Evolutionary conservation across 2,888 invertebrate genomes (phyloP), one percentile per base, ranked within the genome.

Genomic region (Hydriomena furcata): DNA sequence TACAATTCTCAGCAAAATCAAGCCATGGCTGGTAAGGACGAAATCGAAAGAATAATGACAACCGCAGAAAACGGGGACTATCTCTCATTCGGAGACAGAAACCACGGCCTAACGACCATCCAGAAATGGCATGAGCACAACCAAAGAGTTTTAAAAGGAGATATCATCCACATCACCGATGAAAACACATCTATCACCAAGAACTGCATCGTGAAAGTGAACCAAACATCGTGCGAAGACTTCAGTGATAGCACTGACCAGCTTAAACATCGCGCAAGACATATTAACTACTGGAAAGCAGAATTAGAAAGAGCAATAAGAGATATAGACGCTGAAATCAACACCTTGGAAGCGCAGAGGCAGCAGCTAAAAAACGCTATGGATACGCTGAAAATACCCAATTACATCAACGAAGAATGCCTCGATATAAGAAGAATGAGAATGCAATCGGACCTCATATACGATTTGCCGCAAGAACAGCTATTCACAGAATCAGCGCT

Each of bases 391-490:
- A 89, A 79, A 38, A 80, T 75, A 49, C 87, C 82, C 0, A 75
- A 83, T 45, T 78, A 76, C 38, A 82, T 89, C 61, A 93, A 92
- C 0, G 93, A 93, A 5, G 95, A 96, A 76, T 95, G 95, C 63
- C 73, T 96, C 7, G 93, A 94, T 41, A 76, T 94, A 20, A 89
- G 96, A 61, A 86, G 93, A 0, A 91, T 92, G 6, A 91, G 96
- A 38, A 91, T 95, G 63, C 95, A 95, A 63, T 92, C 94, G 0
- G 96, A 96, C 75, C 77, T 95, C 1, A 93, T 95, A 0, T 92
- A 94, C 28, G 96, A 96, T 66, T 91, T 92, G 41, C 94, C 95
- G 0, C 95, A 96, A 79, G 94, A 95, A 60, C 94, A 95, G 63
- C 75, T 96, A 0, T 93, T 94, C 13, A 94, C 93, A 55, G 96